Conservation (phyloP, 2,797 vertebrate species). For the Pseudocheirus occidentalis region DNA sequence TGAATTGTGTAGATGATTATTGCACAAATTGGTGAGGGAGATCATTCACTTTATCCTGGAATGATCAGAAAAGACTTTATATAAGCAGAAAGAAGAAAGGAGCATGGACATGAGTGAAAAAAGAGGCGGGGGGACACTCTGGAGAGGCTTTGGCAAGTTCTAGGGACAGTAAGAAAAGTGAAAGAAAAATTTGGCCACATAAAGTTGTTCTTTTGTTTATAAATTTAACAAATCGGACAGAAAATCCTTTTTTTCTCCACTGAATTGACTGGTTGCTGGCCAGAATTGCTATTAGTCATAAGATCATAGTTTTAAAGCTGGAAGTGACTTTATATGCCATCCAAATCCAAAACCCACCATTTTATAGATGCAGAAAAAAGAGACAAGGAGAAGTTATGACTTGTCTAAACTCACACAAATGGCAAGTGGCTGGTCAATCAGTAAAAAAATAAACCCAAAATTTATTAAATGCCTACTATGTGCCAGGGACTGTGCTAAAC, state of each 20-base stretch:
- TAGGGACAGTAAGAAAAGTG: not conserved
- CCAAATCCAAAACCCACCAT: not conserved
- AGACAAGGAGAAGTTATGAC: not conserved
- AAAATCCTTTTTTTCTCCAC: not conserved
- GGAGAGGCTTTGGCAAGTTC: not conserved
- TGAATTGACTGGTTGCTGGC: not conserved
- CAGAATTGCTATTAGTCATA: not conserved
- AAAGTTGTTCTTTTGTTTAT: not conserved
- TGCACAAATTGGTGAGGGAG: not conserved
- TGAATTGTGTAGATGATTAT: not conserved
- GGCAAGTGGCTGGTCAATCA: not conserved
- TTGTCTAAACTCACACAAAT: not conserved
- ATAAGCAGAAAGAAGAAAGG: not conserved
- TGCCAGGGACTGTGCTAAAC: not conserved
- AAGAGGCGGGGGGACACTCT: not conserved
- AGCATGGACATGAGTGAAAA: not conserved
- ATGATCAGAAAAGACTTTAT: not conserved
- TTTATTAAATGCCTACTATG: not conserved
- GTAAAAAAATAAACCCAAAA: not conserved
- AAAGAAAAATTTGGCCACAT: not conserved
- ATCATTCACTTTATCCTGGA: not conserved
- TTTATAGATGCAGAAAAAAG: not conserved
- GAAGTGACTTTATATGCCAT: not conserved
- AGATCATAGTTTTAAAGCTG: not conserved
- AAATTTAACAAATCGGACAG: not conserved